Evolutionary conservation across 2,113 vertebrate species (phyloP).

Genomic region (Peucedramus taeniatus): DNA sequence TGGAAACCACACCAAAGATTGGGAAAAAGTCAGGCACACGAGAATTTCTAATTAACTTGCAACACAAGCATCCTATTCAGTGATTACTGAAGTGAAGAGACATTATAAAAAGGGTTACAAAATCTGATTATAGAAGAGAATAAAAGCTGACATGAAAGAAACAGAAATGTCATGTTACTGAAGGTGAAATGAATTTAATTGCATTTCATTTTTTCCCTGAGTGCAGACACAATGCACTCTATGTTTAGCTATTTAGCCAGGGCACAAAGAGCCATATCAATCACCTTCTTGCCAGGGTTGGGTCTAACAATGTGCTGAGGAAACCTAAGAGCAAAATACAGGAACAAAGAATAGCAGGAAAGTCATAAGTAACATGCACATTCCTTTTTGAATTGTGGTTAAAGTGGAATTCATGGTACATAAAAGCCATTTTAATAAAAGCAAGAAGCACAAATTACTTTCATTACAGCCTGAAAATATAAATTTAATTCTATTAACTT

Average conservation of each 20-base stretch:
- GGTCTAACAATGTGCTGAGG: neutral
- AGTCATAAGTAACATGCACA: neutral
- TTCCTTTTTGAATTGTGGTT: neutral
- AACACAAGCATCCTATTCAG: conserved; percentile 29
- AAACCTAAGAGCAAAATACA: conserved; percentile 13
- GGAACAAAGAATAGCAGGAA: neutral
- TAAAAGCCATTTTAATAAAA: neutral
- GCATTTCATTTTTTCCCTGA: conserved; percentile 26
- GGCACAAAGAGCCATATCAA: conserved; percentile 40
- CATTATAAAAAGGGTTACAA: conserved; percentile 49
- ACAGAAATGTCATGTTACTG: conserved; percentile 51
- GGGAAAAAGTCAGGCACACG: neutral
- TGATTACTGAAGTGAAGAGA: conserved; percentile 48
- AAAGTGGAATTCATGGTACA: neutral
- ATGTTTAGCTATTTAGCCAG: conserved; percentile 42
- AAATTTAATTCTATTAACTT: neutral
- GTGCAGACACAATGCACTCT: neutral
- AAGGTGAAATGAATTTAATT: conserved; percentile 51
- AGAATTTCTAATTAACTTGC: conserved; percentile 36
- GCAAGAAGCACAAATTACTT: neutral
- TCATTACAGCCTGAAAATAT: neutral
- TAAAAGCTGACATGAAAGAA: conserved; percentile 50
- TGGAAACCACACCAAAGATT: neutral
- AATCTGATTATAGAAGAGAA: conserved; percentile 31
- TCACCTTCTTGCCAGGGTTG: neutral